These are phyloP conservation scores for Cistogaster globosa DNA, from an alignment of 2,888 invertebrate species.

Conservation along the genomic window DNA sequence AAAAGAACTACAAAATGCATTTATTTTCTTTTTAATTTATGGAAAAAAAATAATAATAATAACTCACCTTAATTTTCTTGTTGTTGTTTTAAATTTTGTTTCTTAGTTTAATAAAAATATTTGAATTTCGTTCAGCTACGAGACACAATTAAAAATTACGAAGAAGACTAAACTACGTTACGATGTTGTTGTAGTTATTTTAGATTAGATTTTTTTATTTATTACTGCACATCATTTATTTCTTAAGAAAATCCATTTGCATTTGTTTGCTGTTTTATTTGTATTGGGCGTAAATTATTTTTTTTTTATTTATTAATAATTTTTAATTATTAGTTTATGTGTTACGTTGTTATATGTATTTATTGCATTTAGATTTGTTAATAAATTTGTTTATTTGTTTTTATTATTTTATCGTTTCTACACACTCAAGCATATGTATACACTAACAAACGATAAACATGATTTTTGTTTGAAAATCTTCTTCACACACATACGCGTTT, in stretches of 20 bases:
- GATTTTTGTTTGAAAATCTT: slow-evolving; percentile 2
- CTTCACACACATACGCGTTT: background rate
- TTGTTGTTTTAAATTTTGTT: slow-evolving; percentile 1
- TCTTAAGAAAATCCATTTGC: background rate
- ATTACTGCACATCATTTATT: slow-evolving; percentile 11
- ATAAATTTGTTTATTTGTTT: slow-evolving; percentile 21
- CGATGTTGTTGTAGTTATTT: background rate
- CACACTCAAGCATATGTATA: background rate
- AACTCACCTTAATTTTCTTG: slow-evolving; percentile 23
- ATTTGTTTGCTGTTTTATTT: slow-evolving; percentile 1
- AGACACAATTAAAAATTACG: background rate
- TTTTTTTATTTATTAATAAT: background rate
- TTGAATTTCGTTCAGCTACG: background rate
- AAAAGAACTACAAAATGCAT: too few relatives aligned
- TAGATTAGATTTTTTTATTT: background rate
- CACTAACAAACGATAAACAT: slow-evolving; percentile 1
- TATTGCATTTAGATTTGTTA: background rate
- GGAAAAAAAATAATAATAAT: background rate
- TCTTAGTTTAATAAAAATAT: background rate
- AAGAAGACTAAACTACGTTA: background rate
- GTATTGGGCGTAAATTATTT: slow-evolving; percentile 30
- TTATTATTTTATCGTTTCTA: background rate
- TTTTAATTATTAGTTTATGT: background rate
- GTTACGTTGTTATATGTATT: too few relatives aligned
- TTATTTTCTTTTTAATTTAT: background rate